Evolutionary conservation across 2,797 vertebrate species (phyloP).

Genomic region (Amphiprion clarkii): DNA sequence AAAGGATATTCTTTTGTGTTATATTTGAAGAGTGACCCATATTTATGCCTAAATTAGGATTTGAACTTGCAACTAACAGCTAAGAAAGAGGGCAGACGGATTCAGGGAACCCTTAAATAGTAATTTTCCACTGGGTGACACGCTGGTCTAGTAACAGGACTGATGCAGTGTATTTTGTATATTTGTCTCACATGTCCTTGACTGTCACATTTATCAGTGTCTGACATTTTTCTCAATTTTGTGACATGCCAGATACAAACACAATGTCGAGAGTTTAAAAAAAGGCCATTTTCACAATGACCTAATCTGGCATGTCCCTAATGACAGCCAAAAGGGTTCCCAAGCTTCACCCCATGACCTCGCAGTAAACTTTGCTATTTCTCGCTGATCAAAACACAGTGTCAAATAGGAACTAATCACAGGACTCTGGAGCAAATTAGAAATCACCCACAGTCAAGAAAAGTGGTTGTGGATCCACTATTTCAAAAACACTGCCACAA

Average conservation of each 20-base stretch:
- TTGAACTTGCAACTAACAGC: conserved; percentile 64
- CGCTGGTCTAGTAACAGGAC: conserved; percentile 41
- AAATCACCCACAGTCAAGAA: conserved; percentile 20
- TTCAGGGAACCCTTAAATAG: conserved; percentile 52
- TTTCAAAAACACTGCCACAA: conserved; percentile 39
- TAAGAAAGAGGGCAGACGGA: conserved; percentile 60
- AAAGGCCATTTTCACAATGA: conserved; percentile 37
- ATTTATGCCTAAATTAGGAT: conserved; percentile 67
- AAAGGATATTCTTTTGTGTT: conserved; percentile 51
- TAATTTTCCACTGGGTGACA: conserved; percentile 56
- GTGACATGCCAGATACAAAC: conserved; percentile 59
- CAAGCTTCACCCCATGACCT: conserved; percentile 52
- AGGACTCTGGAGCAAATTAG: conserved; percentile 18
- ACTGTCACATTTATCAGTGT: conserved; percentile 52
- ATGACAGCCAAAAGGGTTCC: conserved; percentile 55
- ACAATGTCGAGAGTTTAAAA: conserved; percentile 44
- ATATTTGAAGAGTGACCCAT: conserved; percentile 68
- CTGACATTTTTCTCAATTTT: conserved; percentile 61
- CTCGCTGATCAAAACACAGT: conserved; percentile 52
- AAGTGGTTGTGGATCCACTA: conserved; percentile 19
- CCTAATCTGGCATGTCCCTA: conserved; percentile 8
- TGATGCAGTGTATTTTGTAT: conserved; percentile 42
- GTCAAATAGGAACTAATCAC: conserved; percentile 35
- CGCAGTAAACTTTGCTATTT: conserved; percentile 37
- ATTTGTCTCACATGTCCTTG: conserved; percentile 60